These are phyloP conservation scores for Drosophila busckii DNA, from an alignment of 1,140 invertebrate species.

Conservation along the genomic window DNA sequence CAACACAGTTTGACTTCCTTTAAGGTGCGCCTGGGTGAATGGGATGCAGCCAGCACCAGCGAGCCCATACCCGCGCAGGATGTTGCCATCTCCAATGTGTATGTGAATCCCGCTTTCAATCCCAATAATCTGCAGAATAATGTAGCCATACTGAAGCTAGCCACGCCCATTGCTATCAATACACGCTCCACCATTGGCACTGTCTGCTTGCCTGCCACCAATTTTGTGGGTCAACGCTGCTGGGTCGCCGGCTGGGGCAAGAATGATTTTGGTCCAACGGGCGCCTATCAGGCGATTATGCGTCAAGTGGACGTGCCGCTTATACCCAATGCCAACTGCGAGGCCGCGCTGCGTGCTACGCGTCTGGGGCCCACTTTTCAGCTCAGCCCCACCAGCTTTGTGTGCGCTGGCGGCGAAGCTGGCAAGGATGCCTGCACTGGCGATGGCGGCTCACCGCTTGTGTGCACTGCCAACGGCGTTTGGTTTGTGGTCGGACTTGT, in stretches of 20 bases:
- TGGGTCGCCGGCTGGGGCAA: constrained; percentile 91
- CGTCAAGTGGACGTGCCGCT: constrained; percentile 87
- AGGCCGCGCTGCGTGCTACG: constrained; percentile 82
- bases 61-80: constrained; percentile 84
- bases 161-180: constrained; percentile 81
- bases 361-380: constrained; percentile 83
- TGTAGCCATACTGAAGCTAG: constrained; percentile 84
- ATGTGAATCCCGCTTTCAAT: constrained; percentile 84
- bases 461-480: constrained; percentile 83
- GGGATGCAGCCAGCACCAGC: constrained; percentile 82
- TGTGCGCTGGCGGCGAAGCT: constrained; percentile 88
- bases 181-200: constrained; percentile 84
- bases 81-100: constrained; percentile 80
- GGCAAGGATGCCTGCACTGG: constrained; percentile 89
- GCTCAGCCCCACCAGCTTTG: constrained; percentile 84
- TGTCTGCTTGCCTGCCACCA: constrained; percentile 83
- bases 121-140: constrained; percentile 84
- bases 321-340: constrained; percentile 82
- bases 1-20: constrained; percentile 49
- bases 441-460: constrained; percentile 87
- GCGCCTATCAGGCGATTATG: constrained; percentile 84
- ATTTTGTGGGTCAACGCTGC: constrained; percentile 84
- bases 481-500: constrained; percentile 84
- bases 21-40: constrained; percentile 85
- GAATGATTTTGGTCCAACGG: constrained; percentile 84